phyloP scores from a whole-genome alignment of 2,797 vertebrate genomes.

The Gallinago stenura region DNA sequence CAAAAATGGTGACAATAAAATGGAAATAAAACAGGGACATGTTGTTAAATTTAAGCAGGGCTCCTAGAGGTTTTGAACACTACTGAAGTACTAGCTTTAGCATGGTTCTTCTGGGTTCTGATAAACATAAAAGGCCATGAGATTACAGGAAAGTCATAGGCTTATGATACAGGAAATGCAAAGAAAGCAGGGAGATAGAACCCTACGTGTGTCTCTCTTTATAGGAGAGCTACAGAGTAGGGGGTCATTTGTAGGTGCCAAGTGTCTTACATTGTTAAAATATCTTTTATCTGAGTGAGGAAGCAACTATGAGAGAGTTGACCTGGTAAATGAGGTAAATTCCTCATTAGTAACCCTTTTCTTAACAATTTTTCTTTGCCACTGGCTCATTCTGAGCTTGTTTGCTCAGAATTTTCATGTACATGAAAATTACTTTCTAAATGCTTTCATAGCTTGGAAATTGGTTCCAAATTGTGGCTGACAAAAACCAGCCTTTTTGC shows the following conservation, averaged over 20 bases:
- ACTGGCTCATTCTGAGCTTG: not conserved
- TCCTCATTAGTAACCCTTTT: not conserved
- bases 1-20: not conserved
- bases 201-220: not conserved
- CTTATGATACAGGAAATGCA: not conserved
- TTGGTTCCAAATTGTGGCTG: not conserved
- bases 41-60: not conserved
- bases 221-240: not conserved
- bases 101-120: not conserved
- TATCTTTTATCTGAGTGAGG: not conserved
- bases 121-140: not conserved
- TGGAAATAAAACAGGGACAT: not conserved
- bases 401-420: not conserved
- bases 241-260: not conserved
- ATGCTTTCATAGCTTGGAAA: not conserved
- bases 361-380: not conserved
- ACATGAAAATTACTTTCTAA: not conserved
- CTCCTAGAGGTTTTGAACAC: not conserved
- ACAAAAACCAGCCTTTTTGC: not conserved
- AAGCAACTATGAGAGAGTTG: not conserved
- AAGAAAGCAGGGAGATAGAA: not conserved
- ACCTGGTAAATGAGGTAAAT: not conserved
- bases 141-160: not conserved
- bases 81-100: not conserved
- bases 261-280: not conserved